These are phyloP conservation scores for Progne subis DNA, from an alignment of 2,113 vertebrate species.

Conservation along the genomic window DNA sequence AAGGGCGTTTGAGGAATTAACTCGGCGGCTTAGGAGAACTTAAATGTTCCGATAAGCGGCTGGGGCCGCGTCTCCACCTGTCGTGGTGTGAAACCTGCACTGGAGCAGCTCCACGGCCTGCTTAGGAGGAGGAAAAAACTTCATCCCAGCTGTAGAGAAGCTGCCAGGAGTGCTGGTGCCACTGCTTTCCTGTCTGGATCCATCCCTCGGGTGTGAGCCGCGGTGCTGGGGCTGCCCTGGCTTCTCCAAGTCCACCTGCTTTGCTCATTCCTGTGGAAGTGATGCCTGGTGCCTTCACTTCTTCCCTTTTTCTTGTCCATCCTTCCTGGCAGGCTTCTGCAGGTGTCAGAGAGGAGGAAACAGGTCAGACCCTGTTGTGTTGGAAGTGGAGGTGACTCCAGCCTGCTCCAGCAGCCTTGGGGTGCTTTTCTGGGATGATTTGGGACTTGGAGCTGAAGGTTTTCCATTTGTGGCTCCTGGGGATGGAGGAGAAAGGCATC, in stretches of 20 bases:
- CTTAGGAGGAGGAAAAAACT: not conserved
- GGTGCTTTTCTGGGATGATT: not conserved
- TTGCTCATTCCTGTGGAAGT: not conserved
- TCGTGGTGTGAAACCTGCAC: accelerated
- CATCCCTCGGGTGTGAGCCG: accelerated
- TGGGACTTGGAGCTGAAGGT: not conserved
- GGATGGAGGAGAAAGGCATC: not conserved
- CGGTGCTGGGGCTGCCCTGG: accelerated
- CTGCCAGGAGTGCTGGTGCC: not conserved
- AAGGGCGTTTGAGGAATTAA: slow-evolving; percentile 75
- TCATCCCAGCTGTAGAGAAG: not conserved
- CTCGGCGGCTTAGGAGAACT: slow-evolving; percentile 56
- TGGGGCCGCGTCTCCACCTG: slow-evolving; percentile 1
- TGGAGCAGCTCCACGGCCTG: not conserved
- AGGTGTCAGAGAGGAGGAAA: not conserved
- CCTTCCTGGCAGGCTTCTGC: not conserved
- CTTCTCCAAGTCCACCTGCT: not conserved
- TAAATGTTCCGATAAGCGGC: slow-evolving; percentile 41
- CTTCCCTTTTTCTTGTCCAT: not conserved
- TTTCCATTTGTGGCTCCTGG: not conserved
- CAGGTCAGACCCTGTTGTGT: accelerated
- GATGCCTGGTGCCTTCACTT: not conserved
- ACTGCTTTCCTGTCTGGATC: not conserved
- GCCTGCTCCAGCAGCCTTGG: not conserved
- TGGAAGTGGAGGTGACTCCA: not conserved